A percentile compares a stretch with the other conserved stretches of the same genome.
Conservation (phyloP, 2,888 invertebrate species). For the Nephrotoma appendiculata region DNA sequence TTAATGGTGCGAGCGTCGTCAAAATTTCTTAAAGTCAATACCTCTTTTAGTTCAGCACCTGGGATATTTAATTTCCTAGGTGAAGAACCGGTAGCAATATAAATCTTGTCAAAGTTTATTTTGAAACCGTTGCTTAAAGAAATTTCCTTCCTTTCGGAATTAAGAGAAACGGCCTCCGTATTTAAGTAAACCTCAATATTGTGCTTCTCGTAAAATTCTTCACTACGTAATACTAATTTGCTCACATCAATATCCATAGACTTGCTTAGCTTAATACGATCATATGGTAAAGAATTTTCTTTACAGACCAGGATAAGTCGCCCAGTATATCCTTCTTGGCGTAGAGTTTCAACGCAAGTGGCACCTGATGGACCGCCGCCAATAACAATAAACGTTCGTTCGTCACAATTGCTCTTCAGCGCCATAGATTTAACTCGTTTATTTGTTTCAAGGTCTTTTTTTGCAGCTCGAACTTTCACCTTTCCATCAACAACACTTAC, state of each 20-base stretch:
- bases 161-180: slow-evolving; percentile 51
- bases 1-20: slow-evolving; percentile 56
- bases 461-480: slow-evolving; percentile 54
- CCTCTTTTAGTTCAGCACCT: slow-evolving; percentile 54
- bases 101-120: slow-evolving; percentile 57
- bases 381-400: slow-evolving; percentile 51
- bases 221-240: slow-evolving; percentile 53
- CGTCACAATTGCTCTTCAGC: slow-evolving; percentile 32
- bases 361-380: slow-evolving; percentile 84
- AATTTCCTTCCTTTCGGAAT: slow-evolving; percentile 46
- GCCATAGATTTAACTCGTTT: slow-evolving; percentile 51
- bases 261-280: slow-evolving; percentile 85
- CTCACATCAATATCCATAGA: slow-evolving; percentile 50
- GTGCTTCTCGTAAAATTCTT: slow-evolving; percentile 58
- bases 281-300: slow-evolving; percentile 79
- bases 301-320: slow-evolving; percentile 65
- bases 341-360: slow-evolving; percentile 77
- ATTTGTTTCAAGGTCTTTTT: slow-evolving; percentile 34
- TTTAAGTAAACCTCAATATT: slow-evolving; percentile 62
- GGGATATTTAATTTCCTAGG: slow-evolving; percentile 52
- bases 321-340: slow-evolving; percentile 79
- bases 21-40: slow-evolving; percentile 59
- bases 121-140: slow-evolving; percentile 49
- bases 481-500: slow-evolving; percentile 53
- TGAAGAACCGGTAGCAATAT: slow-evolving; percentile 72